Evolutionary conservation across 2,797 vertebrate species (phyloP).

Genomic region (Sitta carolinensis): DNA sequence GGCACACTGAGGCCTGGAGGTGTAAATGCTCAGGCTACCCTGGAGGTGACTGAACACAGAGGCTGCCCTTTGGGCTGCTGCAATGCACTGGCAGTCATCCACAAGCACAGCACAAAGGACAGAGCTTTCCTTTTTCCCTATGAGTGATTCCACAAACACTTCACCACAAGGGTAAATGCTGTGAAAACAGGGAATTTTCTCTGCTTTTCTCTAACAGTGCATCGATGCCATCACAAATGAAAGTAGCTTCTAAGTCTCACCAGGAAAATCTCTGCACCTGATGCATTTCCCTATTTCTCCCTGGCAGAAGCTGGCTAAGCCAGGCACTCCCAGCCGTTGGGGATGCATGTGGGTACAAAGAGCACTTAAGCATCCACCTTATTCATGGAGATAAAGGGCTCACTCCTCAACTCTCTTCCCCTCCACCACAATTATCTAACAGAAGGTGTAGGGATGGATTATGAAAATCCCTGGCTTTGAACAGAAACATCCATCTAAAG

Average conservation of each 20-base stretch:
- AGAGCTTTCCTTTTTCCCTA: background rate
- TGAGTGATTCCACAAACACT: background rate
- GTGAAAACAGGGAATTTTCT: background rate
- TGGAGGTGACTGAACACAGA: background rate
- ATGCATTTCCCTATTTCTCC: background rate
- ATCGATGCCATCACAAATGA: background rate
- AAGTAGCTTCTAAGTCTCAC: background rate
- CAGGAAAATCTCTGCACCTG: background rate
- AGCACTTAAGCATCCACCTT: background rate
- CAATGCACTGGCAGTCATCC: background rate
- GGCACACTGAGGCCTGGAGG: background rate
- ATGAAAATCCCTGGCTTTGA: background rate
- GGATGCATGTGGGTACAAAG: background rate
- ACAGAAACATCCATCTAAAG: background rate
- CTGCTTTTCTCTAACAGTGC: background rate
- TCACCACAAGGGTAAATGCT: background rate
- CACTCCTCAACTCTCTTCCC: background rate
- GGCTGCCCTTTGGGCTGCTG: background rate
- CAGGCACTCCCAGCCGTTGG: background rate
- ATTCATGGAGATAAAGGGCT: background rate
- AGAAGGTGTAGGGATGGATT: background rate
- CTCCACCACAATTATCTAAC: background rate
- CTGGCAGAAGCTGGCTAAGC: background rate
- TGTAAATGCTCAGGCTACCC: background rate
- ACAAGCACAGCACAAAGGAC: background rate